phyloP scores from a whole-genome alignment of 2,113 vertebrate species.

The Carettochelys insculpta region DNA sequence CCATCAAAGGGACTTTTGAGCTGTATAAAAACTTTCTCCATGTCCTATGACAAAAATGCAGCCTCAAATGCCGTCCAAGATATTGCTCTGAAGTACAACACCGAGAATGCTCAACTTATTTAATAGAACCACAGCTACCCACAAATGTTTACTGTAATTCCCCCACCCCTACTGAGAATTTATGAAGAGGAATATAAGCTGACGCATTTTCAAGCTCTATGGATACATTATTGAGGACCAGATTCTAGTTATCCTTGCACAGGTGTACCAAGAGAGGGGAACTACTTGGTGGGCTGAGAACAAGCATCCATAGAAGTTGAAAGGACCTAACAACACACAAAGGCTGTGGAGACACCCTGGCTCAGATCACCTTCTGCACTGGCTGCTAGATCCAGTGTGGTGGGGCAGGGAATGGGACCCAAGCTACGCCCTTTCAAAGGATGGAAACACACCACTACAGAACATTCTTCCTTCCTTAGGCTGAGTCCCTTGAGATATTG shows the following conservation, averaged over 20 bases:
- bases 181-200: not conserved
- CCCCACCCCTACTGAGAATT: not conserved
- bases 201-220: not conserved
- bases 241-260: not conserved
- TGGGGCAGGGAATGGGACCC: not conserved
- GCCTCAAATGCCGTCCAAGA: not conserved
- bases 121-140: not conserved
- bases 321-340: too few relatives aligned
- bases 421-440: not conserved
- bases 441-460: not conserved
- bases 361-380: not conserved
- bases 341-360: not conserved
- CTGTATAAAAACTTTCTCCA: not conserved
- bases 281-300: not conserved
- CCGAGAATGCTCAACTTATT: not conserved
- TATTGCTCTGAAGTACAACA: not conserved
- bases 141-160: not conserved
- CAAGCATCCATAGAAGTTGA: too few relatives aligned
- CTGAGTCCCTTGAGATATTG: not conserved
- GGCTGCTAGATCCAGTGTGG: not conserved
- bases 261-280: not conserved
- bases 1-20: fast-evolving
- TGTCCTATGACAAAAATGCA: not conserved
- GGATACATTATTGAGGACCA: not conserved
- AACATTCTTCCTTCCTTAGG: not conserved